These are phyloP conservation scores for Loriculus beryllinus DNA, from an alignment of 2,797 vertebrate genomes.

Conservation along the genomic window DNA sequence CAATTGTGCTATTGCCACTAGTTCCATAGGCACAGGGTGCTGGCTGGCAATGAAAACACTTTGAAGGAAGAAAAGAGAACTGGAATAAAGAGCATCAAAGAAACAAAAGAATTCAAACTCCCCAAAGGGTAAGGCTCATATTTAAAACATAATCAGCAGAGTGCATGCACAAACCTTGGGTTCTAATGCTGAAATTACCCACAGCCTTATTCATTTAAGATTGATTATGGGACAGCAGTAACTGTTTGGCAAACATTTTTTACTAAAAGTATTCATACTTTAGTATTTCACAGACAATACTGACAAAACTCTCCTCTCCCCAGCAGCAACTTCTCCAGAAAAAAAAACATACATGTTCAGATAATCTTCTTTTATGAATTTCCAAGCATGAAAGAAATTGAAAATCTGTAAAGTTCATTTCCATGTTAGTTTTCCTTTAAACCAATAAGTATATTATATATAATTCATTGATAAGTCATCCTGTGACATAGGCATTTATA, in stretches of 20 bases:
- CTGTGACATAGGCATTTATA: not conserved
- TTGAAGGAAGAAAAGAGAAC: not conserved
- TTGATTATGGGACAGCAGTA: not conserved
- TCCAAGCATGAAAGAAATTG: not conserved
- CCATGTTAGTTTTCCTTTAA: not conserved
- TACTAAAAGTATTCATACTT: not conserved
- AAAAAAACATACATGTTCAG: not conserved
- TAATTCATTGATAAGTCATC: not conserved
- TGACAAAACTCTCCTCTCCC: not conserved
- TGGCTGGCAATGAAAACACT: not conserved
- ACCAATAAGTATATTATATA: fast-evolving
- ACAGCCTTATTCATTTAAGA: not conserved
- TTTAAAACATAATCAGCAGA: not conserved
- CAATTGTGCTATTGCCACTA: not conserved
- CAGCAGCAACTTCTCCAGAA: not conserved
- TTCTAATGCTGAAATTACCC: not conserved
- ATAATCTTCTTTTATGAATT: not conserved
- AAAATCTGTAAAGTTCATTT: not conserved
- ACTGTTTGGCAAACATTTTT: not conserved
- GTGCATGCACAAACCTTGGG: not conserved
- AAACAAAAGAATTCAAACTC: not conserved
- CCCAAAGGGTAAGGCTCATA: not conserved
- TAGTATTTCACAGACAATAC: not conserved
- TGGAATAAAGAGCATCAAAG: not conserved
- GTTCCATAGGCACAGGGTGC: not conserved